Conservation (phyloP, 2,888 invertebrate genomes). For the Dioctria linearis region DNA sequence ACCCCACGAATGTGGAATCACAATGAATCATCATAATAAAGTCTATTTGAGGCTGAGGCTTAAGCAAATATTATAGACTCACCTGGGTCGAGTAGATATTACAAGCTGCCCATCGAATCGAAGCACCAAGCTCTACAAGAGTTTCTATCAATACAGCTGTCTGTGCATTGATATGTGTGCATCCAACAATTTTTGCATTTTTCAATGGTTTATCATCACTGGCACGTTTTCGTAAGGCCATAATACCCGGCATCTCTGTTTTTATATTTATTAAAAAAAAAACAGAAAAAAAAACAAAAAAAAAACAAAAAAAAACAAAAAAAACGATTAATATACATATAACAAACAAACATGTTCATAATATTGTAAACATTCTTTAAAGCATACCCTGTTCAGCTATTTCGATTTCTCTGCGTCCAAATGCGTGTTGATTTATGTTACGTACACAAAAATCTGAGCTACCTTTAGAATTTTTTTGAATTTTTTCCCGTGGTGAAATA, state of each 20-base stretch:
- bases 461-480: slow-evolving; percentile 88
- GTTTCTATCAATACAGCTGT: slow-evolving; percentile 96
- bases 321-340: too few species aligned
- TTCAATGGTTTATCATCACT: slow-evolving; percentile 94
- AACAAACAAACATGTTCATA: too few species aligned
- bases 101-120: slow-evolving; percentile 96
- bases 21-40: neutral
- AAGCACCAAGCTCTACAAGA: slow-evolving; percentile 88
- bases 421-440: slow-evolving; percentile 93
- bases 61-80: slow-evolving; percentile 55
- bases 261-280: neutral
- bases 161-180: slow-evolving; percentile 98
- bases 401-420: slow-evolving; percentile 96
- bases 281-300: too few species aligned
- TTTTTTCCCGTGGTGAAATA: slow-evolving; percentile 93
- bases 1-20: too few species aligned
- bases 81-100: slow-evolving; percentile 98
- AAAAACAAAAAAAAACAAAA: too few species aligned
- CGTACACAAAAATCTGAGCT: slow-evolving; percentile 94
- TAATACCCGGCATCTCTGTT: slow-evolving; percentile 97
- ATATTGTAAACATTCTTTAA: too few species aligned
- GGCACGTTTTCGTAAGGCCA: slow-evolving; percentile 93
- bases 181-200: slow-evolving; percentile 96
- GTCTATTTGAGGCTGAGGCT: neutral
- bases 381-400: slow-evolving; percentile 91